Evolutionary conservation across 2,888 invertebrate genomes (phyloP).

Genomic region (Cerceris ruficornis): DNA sequence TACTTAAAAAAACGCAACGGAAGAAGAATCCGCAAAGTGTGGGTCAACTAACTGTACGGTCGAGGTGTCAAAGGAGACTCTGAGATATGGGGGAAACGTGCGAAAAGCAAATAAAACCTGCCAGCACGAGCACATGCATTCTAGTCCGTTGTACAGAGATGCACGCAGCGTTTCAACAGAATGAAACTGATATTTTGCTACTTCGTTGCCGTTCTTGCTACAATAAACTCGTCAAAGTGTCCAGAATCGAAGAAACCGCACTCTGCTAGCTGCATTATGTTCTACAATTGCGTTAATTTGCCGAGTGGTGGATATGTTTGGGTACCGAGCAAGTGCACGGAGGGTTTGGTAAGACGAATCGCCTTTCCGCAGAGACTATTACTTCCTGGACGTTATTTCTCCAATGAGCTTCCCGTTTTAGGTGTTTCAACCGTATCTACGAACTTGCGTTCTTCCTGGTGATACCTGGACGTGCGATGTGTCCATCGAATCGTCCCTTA

Average conservation of each 20-base stretch:
- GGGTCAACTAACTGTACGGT: conserved; percentile 69
- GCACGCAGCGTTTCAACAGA: neutral
- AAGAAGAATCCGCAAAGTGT: too few relatives aligned
- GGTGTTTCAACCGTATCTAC: conserved; percentile 75
- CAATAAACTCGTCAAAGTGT: conserved; percentile 68
- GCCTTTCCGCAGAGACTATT: neutral
- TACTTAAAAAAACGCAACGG: too few relatives aligned
- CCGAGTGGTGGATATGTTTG: conserved; percentile 74
- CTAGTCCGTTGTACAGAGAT: conserved; percentile 31
- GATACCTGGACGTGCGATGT: conserved; percentile 72
- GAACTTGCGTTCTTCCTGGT: conserved; percentile 74
- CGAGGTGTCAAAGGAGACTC: conserved; percentile 65
- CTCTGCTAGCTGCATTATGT: conserved; percentile 74
- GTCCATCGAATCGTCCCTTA: conserved; percentile 43
- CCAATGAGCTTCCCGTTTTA: conserved; percentile 30
- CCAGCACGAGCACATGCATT: conserved; percentile 16
- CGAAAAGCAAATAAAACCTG: conserved; percentile 65
- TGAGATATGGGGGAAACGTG: conserved; percentile 62
- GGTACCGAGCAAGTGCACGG: conserved; percentile 75
- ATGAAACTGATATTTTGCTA: conserved; percentile 41
- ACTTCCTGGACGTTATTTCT: neutral
- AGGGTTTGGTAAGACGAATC: conserved; percentile 72
- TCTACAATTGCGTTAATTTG: conserved; percentile 76
- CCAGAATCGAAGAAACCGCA: conserved; percentile 75
- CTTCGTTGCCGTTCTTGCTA: conserved; percentile 13